phyloP scores from a whole-genome alignment of 92 coral and sea anemone genomes.

The Porites rus region DNA sequence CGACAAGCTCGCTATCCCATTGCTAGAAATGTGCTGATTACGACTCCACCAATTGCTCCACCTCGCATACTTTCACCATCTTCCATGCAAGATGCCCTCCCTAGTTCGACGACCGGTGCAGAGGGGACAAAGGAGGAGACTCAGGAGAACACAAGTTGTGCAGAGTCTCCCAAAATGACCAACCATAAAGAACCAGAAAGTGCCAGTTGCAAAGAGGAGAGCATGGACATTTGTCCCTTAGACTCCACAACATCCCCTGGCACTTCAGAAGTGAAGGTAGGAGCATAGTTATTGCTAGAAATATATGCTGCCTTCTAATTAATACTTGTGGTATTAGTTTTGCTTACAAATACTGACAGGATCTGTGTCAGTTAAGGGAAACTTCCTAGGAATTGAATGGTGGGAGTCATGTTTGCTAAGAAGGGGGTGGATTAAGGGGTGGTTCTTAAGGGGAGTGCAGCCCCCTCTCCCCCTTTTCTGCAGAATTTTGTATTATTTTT shows the following conservation, averaged over 20 bases:
- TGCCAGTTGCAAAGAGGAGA: slow-evolving; percentile 72
- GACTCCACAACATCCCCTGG: slow-evolving; percentile 94
- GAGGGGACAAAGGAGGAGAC: slow-evolving; percentile 74
- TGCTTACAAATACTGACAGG: too few species aligned
- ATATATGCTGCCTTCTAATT: too few species aligned
- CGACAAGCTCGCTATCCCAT: slow-evolving; percentile 64
- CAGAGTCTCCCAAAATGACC: slow-evolving; percentile 67
- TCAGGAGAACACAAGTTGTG: slow-evolving; percentile 65
- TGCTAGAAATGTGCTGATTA: slow-evolving; percentile 66
- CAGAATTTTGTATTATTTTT: too few species aligned
- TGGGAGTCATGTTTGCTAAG: too few species aligned
- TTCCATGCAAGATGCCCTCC: slow-evolving; percentile 71
- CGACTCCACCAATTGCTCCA: slow-evolving; percentile 84
- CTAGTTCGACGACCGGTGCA: slow-evolving; percentile 80
- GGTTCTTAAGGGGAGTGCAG: too few species aligned
- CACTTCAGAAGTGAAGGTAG: slow-evolving; percentile 75
- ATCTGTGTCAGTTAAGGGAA: too few species aligned
- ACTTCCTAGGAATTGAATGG: too few species aligned
- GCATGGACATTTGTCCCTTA: slow-evolving; percentile 73
- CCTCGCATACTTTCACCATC: slow-evolving; percentile 68
- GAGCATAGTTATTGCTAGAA: neutral
- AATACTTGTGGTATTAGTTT: too few species aligned
- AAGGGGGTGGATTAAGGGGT: too few species aligned
- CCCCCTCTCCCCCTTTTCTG: too few species aligned
- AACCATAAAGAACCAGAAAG: slow-evolving; percentile 39